phyloP scores from a whole-genome alignment of 2,113 vertebrate species.

The Puffinus mauretanicus region DNA sequence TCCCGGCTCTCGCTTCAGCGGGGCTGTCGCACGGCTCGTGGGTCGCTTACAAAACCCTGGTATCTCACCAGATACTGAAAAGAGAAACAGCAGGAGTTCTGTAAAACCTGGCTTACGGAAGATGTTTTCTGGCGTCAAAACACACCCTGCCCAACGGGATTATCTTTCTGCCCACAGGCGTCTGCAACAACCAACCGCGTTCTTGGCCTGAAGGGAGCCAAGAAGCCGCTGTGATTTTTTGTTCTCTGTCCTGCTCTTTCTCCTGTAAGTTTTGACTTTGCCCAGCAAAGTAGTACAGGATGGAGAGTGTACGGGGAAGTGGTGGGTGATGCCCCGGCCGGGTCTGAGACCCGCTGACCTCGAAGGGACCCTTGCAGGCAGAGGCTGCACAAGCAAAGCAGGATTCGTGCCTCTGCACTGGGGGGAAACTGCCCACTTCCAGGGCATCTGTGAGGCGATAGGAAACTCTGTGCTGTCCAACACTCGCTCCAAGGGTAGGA shows the following conservation, averaged over 20 bases:
- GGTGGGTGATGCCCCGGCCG: neutral
- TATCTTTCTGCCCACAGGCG: neutral
- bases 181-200: neutral
- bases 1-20: neutral
- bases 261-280: neutral
- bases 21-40: neutral
- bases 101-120: neutral
- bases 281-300: neutral
- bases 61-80: neutral
- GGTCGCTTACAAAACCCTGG: rapidly evolving
- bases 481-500: neutral
- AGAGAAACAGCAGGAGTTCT: neutral
- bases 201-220: neutral
- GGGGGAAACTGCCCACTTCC: neutral
- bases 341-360: neutral
- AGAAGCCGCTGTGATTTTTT: neutral
- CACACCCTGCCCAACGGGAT: neutral
- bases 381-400: neutral
- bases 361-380: neutral
- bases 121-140: neutral
- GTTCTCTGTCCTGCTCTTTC: neutral
- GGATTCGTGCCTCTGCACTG: neutral
- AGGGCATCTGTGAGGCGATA: rapidly evolving
- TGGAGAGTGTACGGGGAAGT: neutral
- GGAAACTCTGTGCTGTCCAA: neutral